phyloP scores from a whole-genome alignment of 2,113 vertebrate genomes.

The Ornithorhynchus anatinus region DNA sequence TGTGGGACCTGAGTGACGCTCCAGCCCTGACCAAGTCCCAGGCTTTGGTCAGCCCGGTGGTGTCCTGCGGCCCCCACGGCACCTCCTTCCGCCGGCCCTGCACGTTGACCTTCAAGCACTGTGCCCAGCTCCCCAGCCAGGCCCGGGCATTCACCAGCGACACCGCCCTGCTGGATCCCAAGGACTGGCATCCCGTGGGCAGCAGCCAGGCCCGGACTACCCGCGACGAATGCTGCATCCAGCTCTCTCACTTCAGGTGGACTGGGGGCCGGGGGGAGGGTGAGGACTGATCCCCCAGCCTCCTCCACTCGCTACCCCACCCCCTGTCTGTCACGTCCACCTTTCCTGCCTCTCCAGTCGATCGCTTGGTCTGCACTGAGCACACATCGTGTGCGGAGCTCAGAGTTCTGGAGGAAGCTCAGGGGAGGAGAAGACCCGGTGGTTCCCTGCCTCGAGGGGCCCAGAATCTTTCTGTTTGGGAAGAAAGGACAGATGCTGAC shows the following conservation, averaged over 20 bases:
- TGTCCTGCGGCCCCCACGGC: conserved; percentile 49
- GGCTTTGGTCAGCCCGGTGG: conserved; percentile 56
- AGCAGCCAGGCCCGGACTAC: not conserved
- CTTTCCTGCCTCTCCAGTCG: too few relatives aligned
- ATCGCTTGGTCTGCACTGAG: too few relatives aligned
- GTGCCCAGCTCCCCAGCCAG: conserved; percentile 26
- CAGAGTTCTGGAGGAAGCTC: too few relatives aligned
- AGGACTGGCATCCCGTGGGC: conserved; percentile 44
- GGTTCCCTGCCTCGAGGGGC: too few relatives aligned
- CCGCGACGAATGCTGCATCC: conserved; percentile 44
- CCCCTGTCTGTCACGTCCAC: too few relatives aligned
- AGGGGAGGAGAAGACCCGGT: too few relatives aligned
- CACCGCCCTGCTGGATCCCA: conserved; percentile 19
- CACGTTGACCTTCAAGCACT: conserved; percentile 59
- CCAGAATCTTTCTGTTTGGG: too few relatives aligned
- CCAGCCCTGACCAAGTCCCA: conserved; percentile 23
- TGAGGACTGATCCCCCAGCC: too few relatives aligned
- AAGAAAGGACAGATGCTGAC: too few relatives aligned
- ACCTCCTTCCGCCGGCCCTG: conserved; percentile 57
- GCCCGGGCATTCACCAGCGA: conserved; percentile 34
- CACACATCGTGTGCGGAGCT: too few relatives aligned
- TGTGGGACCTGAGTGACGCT: conserved; percentile 52
- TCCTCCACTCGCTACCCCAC: too few relatives aligned
- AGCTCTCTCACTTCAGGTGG: conserved; percentile 59
- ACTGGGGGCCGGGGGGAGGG: too few relatives aligned